Evolutionary conservation across 1,140 invertebrate genomes (phyloP), one percentile per base, ranked within the genome.

Genomic region (Pomacea maculata): DNA sequence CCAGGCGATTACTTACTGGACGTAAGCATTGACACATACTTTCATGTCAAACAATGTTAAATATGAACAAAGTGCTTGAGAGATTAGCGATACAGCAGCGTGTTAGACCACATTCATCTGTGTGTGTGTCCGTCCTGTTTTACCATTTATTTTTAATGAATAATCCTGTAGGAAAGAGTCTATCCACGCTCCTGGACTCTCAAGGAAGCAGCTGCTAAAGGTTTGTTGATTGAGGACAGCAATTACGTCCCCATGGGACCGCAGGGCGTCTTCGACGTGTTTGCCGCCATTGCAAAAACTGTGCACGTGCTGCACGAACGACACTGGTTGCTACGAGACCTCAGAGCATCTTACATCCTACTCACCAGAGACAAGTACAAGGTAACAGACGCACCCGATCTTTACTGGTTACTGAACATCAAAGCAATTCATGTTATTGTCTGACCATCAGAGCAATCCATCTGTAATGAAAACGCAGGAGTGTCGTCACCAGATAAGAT

Each of bases 311-410:
- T 80, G 21, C 79, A 80, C 55, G 72, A 54, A 29, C 29, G 45
- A n/a, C 45, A 64, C 61, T 80, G 79, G 79, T 72, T 80, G 34
- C 79, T 74, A n/a, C 12, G 70, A 17, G 79, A 80, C 57, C 57
- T 80, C 45, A 54, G 79, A 64, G 79, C 79, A 3, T 67, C 72
- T 52, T 64, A 75, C 63, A 25, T 80, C n/a, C 73, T 80, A n/a
- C 61, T 80, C 61, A 71, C 11, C 4, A 61, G 1, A 61, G 57
- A 61, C 57, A 9, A 61, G 11, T 8, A 61, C 57, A 11, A 61
- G 57, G 57, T 61, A 11, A 61, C 34, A 45, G 34, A 45, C 34
- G 3, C 34, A 45, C 34, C 34, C 34, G 34, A 45, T 45, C 34
- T 45, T 45, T 45, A 45, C 34, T 6, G 34, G 34, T 45, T 45